Conservation (phyloP, 2,888 invertebrate species). For the Ophioninae sp. region DNA sequence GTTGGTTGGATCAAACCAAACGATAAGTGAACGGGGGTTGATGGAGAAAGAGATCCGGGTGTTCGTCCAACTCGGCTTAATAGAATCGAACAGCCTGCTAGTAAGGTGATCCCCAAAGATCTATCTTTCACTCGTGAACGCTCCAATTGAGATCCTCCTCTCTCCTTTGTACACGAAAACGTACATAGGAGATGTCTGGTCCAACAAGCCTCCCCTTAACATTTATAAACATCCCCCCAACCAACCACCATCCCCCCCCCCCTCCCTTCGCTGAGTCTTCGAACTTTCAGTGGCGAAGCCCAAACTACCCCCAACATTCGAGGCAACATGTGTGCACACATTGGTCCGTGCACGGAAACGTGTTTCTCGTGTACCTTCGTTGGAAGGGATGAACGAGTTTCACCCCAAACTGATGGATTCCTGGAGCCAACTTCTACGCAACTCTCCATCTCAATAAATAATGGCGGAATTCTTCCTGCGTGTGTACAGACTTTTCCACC, state of each 20-base stretch:
- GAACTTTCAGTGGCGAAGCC: conserved; percentile 51
- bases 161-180: conserved; percentile 52
- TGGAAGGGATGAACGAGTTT: conserved; percentile 55
- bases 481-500: not conserved
- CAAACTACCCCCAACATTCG: conserved; percentile 24
- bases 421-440: conserved; percentile 46
- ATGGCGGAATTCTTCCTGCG: conserved; percentile 60
- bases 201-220: conserved; percentile 70
- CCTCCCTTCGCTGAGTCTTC: conserved; percentile 57
- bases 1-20: too few species aligned
- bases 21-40: not conserved
- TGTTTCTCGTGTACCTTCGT: conserved; percentile 11
- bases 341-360: conserved; percentile 11
- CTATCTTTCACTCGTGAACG: conserved; percentile 77
- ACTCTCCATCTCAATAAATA: conserved; percentile 63
- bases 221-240: conserved; percentile 73
- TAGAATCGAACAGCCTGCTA: conserved; percentile 77
- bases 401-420: conserved; percentile 67
- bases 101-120: conserved; percentile 79
- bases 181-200: conserved; percentile 62
- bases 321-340: conserved; percentile 6
- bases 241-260: too few species aligned
- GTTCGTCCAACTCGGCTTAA: conserved; percentile 72
- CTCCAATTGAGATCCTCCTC: conserved; percentile 75
- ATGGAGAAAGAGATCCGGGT: conserved; percentile 42